Evolutionary conservation across 2,113 vertebrate species (phyloP), one percentile per base, ranked within the genome.

Genomic region (Dryoscopus gambensis): DNA sequence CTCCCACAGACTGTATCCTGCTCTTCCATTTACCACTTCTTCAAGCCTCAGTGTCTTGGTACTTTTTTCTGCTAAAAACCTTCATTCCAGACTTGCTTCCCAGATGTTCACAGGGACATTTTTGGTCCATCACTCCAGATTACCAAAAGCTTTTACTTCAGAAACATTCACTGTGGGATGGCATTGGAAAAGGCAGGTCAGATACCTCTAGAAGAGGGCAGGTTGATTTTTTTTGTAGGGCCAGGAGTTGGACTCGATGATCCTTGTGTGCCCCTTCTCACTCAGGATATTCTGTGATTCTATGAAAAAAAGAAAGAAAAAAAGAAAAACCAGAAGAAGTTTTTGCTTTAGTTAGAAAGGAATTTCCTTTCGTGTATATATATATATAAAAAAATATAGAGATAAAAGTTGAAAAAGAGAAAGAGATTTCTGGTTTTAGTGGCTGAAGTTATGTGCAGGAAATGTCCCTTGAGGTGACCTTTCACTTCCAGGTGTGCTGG

Each of bases 301-400:
- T 24, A 5, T 25, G 7, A 2, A 10, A 60, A 27, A 11, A 30
- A 17, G n/a, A 1, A n/a, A 35, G 21, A 24, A 8, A 10, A 18
- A 37, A 47, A 40, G 11, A 46, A n/a, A 10, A 6, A 24, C 6
- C 0, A 0, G 2, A 7, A 19, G 4, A 68, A 8, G 1, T 4
- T 60, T 56, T 52, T 59, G 6, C 7, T 83, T 59, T 20, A 44
- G 20, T 49, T n/a, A 55, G 35, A 53, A 42, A 40, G 18, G 0
- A 65, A 15, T 39, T 76, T 33, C 5, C 7, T 59, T 47, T 35
- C 31, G 27, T 5, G 17, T 31, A 55, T 5, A 18, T 8, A 40
- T 28, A 42, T 9, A 22, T 31, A 55, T 5, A 14, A 9, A 87
- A 63, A 62, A 56, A 53, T 42, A 14, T 47, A n/a, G 9, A 42